These are phyloP conservation scores for Hymenopus coronatus DNA, from an alignment of 2,888 invertebrate species.

Conservation along the genomic window DNA sequence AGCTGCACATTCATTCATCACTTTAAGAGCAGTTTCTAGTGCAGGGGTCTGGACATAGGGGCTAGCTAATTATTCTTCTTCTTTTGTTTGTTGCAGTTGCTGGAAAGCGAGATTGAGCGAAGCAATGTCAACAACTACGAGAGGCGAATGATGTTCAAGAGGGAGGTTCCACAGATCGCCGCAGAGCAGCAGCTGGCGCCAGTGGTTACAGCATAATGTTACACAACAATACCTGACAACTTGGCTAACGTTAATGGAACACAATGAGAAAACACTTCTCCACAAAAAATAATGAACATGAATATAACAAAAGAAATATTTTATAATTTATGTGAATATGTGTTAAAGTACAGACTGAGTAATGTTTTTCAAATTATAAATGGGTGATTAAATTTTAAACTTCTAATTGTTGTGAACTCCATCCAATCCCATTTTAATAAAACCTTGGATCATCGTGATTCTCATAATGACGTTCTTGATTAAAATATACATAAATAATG, in stretches of 20 bases:
- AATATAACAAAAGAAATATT: conserved; percentile 1
- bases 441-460: too few relatives aligned
- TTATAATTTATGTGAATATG: conserved; percentile 15
- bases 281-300: not conserved
- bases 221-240: not conserved
- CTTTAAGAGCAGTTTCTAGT: too few relatives aligned
- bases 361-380: not conserved
- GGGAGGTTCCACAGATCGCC: conserved; percentile 21
- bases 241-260: not conserved
- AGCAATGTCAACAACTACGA: conserved; percentile 29
- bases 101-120: conserved; percentile 32
- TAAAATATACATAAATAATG: too few relatives aligned
- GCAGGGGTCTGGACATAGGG: too few relatives aligned
- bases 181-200: not conserved
- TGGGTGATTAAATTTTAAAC: not conserved
- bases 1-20: too few relatives aligned
- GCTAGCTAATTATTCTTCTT: not conserved
- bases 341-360: not conserved
- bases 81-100: conserved; percentile 24
- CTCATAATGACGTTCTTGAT: too few relatives aligned
- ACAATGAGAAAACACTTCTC: not conserved
- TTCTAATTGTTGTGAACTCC: not conserved
- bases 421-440: not conserved
- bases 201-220: not conserved
- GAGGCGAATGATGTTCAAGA: conserved; percentile 29